Evolutionary conservation across 2,888 invertebrate species (phyloP).

Genomic region (Drosophila kokeensis): DNA sequence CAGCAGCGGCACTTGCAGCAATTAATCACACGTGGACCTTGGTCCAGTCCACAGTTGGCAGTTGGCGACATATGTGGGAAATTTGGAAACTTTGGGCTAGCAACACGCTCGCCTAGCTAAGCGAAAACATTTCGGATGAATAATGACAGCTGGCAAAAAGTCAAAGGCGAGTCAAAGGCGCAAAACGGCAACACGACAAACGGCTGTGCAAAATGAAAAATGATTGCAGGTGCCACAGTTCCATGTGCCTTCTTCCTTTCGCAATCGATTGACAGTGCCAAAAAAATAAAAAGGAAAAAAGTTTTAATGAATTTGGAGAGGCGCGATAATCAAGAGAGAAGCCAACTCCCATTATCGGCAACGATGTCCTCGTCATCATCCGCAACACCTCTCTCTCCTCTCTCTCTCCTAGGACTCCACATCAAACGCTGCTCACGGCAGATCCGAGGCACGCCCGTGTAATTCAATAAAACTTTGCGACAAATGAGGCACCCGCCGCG

Average conservation of each 20-base stretch:
- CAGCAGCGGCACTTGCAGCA: conserved; percentile 55
- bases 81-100: conserved; percentile 59
- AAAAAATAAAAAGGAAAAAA: conserved; percentile 47
- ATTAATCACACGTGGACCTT: conserved; percentile 67
- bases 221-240: conserved; percentile 72
- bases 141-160: conserved; percentile 78
- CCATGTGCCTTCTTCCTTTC: background rate
- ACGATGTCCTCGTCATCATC: conserved; percentile 12
- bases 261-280: conserved; percentile 64
- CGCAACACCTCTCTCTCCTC: background rate
- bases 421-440: conserved; percentile 59
- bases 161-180: conserved; percentile 77
- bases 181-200: conserved; percentile 67
- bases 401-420: conserved; percentile 34
- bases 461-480: conserved; percentile 83
- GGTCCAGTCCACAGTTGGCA: conserved; percentile 43
- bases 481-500: conserved; percentile 72
- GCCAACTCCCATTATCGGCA: conserved; percentile 51
- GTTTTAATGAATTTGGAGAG: conserved; percentile 77
- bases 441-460: conserved; percentile 70
- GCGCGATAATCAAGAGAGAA: conserved; percentile 74
- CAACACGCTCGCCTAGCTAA: conserved; percentile 50
- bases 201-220: conserved; percentile 70
- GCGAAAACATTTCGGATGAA: conserved; percentile 77
- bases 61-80: conserved; percentile 75